Base-by-base conservation (phyloP, 2,113 vertebrate genomes). In the Lichenostomus cassidix region DNA sequence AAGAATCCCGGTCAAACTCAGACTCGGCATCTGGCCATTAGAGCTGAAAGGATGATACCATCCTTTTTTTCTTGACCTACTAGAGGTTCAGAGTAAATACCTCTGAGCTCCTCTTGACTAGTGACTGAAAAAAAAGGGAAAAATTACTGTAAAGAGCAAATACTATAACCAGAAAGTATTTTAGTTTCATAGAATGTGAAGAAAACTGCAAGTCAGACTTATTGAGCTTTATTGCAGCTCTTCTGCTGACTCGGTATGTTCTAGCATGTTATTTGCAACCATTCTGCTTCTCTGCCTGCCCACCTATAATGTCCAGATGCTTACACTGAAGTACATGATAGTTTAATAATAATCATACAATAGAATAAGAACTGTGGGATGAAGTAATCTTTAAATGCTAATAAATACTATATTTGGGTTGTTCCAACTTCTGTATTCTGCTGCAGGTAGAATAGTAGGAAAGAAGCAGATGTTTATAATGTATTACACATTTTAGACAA, bases 201-300 rank as follows among this genome's bases (percentile, higher is more conserved):
- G 46, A 91, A 94, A 95, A 95, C 29, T 47, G 59, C 78, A 89
- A 58, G 39, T 78, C 80, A 89, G 65, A 82, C 27, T 65, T 65
- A 44, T 24, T 85, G 71, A 88, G 50, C n/a, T 79, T 56, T 77
- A 74, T 12, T 73, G 49, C 42, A 74, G 53, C 20, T 92, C 46
- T 81, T 81, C 35, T 68, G 91, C 83, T 91, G 69, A 95, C 53
- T 71, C 76, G 7, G 2, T 64, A 59, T 17, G 19, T 41, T 71
- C 77, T 52, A 83, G n/a, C 53, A 76, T 37, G 23, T 62, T 58
- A 90, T 3, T 88, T 88, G 49, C 33, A 95, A 87, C 46, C 35
- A 73, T 52, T 49, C 50, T 91, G 58, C 53, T 85, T 28, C 70
- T 65, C 49, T 82, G 62, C 52, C 59, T 94, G 55, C 46, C 77